Evolutionary conservation across 2,888 invertebrate genomes (phyloP).

Genomic region (Drosophila maculinotata): DNA sequence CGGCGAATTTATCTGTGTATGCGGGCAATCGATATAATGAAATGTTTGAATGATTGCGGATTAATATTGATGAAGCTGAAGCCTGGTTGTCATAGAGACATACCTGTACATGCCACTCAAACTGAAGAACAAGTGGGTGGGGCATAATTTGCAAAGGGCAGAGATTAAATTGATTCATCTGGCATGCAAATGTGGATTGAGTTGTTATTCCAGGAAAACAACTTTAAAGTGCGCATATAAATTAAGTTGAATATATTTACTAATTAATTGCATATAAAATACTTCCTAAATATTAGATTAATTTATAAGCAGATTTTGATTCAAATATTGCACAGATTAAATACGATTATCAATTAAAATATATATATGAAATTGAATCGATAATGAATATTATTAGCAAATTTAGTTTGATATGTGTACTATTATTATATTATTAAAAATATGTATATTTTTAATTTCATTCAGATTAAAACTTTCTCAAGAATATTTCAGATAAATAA

Average conservation of each 20-base stretch:
- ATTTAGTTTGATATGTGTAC: too few relatives aligned
- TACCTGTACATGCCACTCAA: conserved; percentile 20
- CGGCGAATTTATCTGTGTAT: conserved; percentile 16
- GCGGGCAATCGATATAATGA: conserved; percentile 57
- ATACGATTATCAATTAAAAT: too few relatives aligned
- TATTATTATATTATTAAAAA: too few relatives aligned
- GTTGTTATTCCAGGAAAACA: background rate
- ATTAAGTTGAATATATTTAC: background rate
- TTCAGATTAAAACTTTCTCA: background rate
- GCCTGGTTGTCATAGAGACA: conserved; percentile 14
- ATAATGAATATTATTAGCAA: too few relatives aligned
- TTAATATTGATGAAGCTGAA: conserved; percentile 48
- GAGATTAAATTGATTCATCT: conserved; percentile 31
- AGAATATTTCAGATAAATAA: too few relatives aligned
- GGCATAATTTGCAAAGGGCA: conserved; percentile 5
- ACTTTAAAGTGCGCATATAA: conserved; percentile 7
- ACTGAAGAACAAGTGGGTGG: background rate
- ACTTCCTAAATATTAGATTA: too few relatives aligned
- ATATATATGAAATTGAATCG: too few relatives aligned
- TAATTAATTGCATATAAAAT: background rate
- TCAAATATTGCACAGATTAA: too few relatives aligned
- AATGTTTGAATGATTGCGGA: conserved; percentile 62
- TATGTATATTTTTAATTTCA: too few relatives aligned
- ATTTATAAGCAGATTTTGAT: too few relatives aligned
- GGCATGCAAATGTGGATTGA: conserved; percentile 7